Percentiles rank a stretch among this genome's conserved stretches.
phyloP scores from a whole-genome alignment of 2,113 vertebrate genomes.

The Daboia siamensis region DNA sequence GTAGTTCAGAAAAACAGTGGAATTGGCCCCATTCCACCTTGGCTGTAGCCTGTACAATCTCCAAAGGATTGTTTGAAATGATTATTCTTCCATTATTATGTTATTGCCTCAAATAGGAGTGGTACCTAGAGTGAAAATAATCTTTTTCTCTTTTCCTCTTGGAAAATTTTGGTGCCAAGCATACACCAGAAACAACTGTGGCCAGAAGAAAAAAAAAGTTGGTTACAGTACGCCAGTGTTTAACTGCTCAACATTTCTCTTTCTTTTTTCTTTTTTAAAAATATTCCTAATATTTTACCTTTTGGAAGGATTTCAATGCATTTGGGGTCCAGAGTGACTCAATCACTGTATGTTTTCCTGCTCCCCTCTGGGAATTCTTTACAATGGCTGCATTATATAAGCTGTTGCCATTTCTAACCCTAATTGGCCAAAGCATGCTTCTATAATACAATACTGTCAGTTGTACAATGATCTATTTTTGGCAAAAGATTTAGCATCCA shows the following conservation, averaged over 20 bases:
- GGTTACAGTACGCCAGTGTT: conserved; percentile 73
- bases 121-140: conserved; percentile 72
- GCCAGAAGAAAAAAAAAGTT: conserved; percentile 63
- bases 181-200: conserved; percentile 64
- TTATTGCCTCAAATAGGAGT: conserved; percentile 72
- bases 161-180: conserved; percentile 68
- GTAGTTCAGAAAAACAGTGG: conserved; percentile 77
- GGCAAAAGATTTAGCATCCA: conserved; percentile 62
- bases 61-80: conserved; percentile 75
- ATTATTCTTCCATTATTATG: conserved; percentile 83
- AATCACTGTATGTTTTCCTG: conserved; percentile 71
- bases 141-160: conserved; percentile 19
- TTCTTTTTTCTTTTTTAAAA: conserved; percentile 56
- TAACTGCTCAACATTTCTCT: conserved; percentile 70
- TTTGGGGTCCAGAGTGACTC: conserved; percentile 65
- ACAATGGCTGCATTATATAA: conserved; percentile 73
- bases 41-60: conserved; percentile 69
- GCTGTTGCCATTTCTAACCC: conserved; percentile 65
- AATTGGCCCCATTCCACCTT: conserved; percentile 64
- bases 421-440: conserved; percentile 68
- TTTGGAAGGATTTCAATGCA: conserved; percentile 73
- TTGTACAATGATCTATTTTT: conserved; percentile 64
- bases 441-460: conserved; percentile 68
- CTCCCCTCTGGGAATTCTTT: conserved; percentile 68
- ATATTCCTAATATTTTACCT: conserved; percentile 76